Evolutionary conservation across 2,113 vertebrate species (phyloP).

Genomic region (Copsychus sechellarum): DNA sequence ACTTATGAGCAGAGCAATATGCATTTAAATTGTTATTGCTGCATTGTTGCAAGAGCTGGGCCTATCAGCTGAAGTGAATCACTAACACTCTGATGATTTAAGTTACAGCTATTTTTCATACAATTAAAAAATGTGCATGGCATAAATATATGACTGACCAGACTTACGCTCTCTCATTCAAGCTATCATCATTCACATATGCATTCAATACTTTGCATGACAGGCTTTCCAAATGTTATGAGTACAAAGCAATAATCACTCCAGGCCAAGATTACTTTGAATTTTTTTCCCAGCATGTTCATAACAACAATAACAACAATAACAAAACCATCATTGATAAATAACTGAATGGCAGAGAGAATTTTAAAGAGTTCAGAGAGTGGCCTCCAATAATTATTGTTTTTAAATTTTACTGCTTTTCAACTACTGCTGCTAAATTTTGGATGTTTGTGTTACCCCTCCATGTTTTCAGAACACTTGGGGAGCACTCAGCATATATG

Average conservation of each 20-base stretch:
- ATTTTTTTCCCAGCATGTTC: slow-evolving; percentile 9
- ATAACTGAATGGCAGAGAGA: not conserved
- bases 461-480: not conserved
- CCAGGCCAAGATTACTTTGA: slow-evolving; percentile 30
- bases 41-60: not conserved
- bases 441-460: not conserved
- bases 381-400: not conserved
- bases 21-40: slow-evolving; percentile 37
- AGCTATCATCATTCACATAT: slow-evolving; percentile 8
- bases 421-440: not conserved
- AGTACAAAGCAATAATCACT: slow-evolving; percentile 47
- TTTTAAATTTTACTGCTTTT: not conserved
- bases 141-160: slow-evolving; percentile 23
- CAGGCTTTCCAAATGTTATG: slow-evolving; percentile 44
- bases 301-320: not conserved
- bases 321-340: not conserved
- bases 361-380: slow-evolving; percentile 26
- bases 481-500: not conserved
- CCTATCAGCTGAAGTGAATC: slow-evolving; percentile 30
- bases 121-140: slow-evolving; percentile 50
- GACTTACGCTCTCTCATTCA: not conserved
- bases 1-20: slow-evolving; percentile 25
- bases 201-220: slow-evolving; percentile 23
- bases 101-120: slow-evolving; percentile 13
- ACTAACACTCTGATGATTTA: slow-evolving; percentile 25